Evolutionary conservation across 2,113 vertebrate genomes (phyloP).

Genomic region (Gracilinanus agilis): DNA sequence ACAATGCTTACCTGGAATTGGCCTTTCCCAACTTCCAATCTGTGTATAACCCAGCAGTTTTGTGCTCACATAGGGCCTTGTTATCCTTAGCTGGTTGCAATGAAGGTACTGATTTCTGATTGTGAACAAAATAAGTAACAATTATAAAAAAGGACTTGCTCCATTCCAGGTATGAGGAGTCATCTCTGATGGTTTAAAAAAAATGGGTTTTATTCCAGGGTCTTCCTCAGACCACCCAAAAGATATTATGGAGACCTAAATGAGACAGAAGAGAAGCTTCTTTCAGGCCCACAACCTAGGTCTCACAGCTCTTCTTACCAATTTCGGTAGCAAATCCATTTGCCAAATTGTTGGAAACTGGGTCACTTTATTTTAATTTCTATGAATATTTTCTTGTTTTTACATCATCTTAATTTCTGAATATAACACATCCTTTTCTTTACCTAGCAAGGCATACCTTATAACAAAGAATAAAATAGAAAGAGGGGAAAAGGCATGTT

Average conservation of each 20-base stretch:
- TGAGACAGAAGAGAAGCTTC: neutral
- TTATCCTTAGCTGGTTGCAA: constrained; percentile 57
- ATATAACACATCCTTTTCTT: no score
- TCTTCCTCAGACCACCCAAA: neutral
- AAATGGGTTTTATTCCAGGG: constrained; percentile 38
- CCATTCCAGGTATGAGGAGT: constrained; percentile 6
- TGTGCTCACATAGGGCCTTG: constrained; percentile 4
- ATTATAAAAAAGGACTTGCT: constrained; percentile 31
- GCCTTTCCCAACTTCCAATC: neutral
- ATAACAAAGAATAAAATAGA: no score
- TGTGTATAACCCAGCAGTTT: constrained; percentile 54
- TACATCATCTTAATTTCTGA: no score
- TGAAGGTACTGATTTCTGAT: constrained; percentile 63
- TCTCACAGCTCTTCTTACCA: neutral
- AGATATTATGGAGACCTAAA: no score
- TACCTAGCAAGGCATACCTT: no score
- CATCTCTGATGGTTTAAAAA: constrained; percentile 47
- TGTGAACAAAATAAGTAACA: constrained; percentile 53
- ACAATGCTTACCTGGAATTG: neutral
- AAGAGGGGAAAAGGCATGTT: no score
- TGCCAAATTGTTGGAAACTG: constrained; percentile 34
- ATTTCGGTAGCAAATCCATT: constrained; percentile 30
- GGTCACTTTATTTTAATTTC: constrained; percentile 53
- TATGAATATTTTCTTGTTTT: neutral
- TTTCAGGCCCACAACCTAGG: neutral